Evolutionary conservation across 1,140 invertebrate genomes (phyloP).

Genomic region (Cataglyphis hispanica): DNA sequence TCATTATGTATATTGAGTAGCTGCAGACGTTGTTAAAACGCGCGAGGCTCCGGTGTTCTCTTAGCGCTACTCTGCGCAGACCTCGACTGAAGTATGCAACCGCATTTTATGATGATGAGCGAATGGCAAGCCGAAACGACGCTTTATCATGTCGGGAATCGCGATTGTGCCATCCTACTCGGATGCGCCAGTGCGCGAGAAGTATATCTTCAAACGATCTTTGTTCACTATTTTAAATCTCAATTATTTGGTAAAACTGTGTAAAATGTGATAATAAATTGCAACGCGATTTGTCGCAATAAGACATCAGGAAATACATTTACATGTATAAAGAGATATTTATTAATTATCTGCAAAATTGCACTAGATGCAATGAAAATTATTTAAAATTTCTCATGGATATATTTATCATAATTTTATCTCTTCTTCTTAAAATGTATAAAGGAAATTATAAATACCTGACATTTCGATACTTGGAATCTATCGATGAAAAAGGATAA

Average conservation of each 20-base stretch:
- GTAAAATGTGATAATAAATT: background rate
- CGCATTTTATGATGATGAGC: constrained; percentile 31
- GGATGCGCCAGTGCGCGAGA: background rate
- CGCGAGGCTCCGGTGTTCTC: background rate
- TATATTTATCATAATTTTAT: background rate
- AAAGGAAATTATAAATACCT: background rate
- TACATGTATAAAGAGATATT: background rate
- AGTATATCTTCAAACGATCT: background rate
- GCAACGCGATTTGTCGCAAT: background rate
- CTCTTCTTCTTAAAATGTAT: background rate
- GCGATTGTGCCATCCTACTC: background rate
- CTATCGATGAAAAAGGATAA: background rate
- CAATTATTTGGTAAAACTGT: background rate
- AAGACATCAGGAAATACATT: background rate
- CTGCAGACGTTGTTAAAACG: constrained; percentile 28
- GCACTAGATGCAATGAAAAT: background rate
- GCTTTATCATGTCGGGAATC: constrained; percentile 16
- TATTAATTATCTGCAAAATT: background rate
- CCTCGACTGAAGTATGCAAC: constrained; percentile 1
- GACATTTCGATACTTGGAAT: background rate
- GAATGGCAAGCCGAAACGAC: background rate
- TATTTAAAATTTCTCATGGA: background rate
- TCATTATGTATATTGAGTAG: constrained; percentile 40
- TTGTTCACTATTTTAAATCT: constrained; percentile 9
- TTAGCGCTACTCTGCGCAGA: background rate